phyloP scores from a whole-genome alignment of 2,113 vertebrate genomes.

The Pluvialis apricaria region DNA sequence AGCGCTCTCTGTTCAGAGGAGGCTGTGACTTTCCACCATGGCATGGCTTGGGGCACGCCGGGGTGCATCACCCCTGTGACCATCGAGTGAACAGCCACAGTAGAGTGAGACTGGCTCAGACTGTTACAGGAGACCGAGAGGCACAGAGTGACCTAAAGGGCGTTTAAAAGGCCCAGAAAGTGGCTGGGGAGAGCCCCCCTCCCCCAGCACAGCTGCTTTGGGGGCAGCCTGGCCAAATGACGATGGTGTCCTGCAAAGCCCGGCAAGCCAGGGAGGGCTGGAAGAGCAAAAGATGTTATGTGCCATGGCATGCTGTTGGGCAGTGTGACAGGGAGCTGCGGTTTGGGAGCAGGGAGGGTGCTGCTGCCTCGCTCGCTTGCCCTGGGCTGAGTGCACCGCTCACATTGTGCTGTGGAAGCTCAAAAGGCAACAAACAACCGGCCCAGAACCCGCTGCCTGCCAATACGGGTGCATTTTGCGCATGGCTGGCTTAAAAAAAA shows the following conservation, averaged over 20 bases:
- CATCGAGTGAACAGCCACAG: accelerated
- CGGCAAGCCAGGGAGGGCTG: background rate
- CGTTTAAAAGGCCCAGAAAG: background rate
- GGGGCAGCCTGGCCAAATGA: no score
- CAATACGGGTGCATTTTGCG: background rate
- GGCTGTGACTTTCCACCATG: background rate
- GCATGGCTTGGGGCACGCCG: accelerated
- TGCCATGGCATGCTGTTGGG: accelerated
- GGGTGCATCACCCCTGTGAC: background rate
- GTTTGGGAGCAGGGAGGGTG: background rate
- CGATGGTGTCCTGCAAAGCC: background rate
- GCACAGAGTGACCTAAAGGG: background rate
- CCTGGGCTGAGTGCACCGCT: accelerated
- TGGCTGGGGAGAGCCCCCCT: background rate
- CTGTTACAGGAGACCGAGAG: background rate
- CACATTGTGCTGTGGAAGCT: background rate
- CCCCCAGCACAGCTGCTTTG: background rate
- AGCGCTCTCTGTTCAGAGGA: accelerated
- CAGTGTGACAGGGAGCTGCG: background rate
- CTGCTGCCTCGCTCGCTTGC: background rate
- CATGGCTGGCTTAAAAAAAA: background rate
- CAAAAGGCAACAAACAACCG: background rate
- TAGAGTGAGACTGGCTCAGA: background rate
- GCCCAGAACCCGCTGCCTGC: background rate
- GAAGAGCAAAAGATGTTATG: background rate